These are phyloP conservation scores for Meghimatium bilineatum DNA, from an alignment of 2,888 invertebrate species.

Conservation along the genomic window DNA sequence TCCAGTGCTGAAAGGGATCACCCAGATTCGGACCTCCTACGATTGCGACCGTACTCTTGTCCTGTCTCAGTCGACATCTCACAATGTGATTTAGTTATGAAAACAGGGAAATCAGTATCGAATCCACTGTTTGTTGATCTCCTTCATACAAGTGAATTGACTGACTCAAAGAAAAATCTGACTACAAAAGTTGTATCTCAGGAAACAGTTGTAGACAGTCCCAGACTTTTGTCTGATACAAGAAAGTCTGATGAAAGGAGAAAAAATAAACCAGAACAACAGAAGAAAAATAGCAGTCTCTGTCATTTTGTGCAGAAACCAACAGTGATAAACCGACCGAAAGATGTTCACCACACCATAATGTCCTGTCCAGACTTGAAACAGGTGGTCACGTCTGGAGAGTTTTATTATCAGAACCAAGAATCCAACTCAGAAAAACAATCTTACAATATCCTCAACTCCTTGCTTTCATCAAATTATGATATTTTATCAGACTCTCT, in stretches of 20 bases:
- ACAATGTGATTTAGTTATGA: not conserved
- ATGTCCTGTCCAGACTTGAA: constrained; percentile 28
- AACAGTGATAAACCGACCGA: constrained; percentile 39
- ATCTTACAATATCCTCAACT: constrained; percentile 37
- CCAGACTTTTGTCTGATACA: not conserved
- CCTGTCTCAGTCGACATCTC: constrained; percentile 18
- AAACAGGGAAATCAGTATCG: not conserved
- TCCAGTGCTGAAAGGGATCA: not conserved
- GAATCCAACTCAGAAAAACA: not conserved
- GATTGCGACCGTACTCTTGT: constrained; percentile 41
- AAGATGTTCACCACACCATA: not conserved
- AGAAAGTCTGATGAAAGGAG: not conserved
- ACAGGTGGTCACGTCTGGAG: not conserved
- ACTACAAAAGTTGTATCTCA: not conserved
- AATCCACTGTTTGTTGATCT: not conserved
- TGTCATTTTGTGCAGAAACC: constrained; percentile 49
- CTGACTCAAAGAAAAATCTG: not conserved
- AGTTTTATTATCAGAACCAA: not conserved
- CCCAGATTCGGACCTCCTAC: not conserved
- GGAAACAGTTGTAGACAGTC: not conserved
- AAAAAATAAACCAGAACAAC: not conserved
- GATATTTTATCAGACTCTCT: constrained; percentile 11
- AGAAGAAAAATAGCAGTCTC: constrained; percentile 14
- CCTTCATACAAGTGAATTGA: not conserved
- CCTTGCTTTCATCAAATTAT: constrained; percentile 35